Percentiles rank a stretch among this genome's conserved stretches.
phyloP scores from a whole-genome alignment of 1,140 invertebrate species.

The Drosophila seguyi region DNA sequence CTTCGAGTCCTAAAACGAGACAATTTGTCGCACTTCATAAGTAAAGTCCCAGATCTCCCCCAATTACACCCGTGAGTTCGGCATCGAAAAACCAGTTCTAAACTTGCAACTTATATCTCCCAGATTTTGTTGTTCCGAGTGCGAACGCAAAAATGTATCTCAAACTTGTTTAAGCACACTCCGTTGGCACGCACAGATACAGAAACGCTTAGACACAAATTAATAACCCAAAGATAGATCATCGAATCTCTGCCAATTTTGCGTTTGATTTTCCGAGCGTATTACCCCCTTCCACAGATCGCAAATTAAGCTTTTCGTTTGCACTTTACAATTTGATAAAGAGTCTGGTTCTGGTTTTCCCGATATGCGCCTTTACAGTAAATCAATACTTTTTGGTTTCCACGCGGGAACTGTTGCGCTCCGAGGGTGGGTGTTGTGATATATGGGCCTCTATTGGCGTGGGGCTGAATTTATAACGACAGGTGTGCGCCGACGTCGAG shows the following conservation, averaged over 20 bases:
- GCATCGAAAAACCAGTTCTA: slow-evolving; percentile 25
- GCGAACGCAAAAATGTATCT: slow-evolving; percentile 38
- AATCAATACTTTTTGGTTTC: slow-evolving; percentile 43
- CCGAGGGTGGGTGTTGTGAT: slow-evolving; percentile 38
- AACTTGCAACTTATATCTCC: slow-evolving; percentile 14
- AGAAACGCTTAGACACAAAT: slow-evolving; percentile 25
- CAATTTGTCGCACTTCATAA: slow-evolving; percentile 46
- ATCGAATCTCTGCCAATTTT: slow-evolving; percentile 28
- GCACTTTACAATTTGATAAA: slow-evolving; percentile 26
- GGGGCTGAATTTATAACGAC: slow-evolving; percentile 74
- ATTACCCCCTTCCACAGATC: neutral
- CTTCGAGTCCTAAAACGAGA: slow-evolving; percentile 22
- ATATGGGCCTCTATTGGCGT: slow-evolving; percentile 52
- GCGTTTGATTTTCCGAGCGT: slow-evolving; percentile 15
- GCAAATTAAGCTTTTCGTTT: slow-evolving; percentile 29
- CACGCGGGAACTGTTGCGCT: slow-evolving; percentile 37
- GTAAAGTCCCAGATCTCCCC: slow-evolving; percentile 12
- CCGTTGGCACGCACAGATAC: slow-evolving; percentile 38
- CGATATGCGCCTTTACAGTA: slow-evolving; percentile 24
- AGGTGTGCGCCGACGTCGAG: slow-evolving; percentile 55
- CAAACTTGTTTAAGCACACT: slow-evolving; percentile 60
- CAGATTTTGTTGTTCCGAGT: slow-evolving; percentile 1
- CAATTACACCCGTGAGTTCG: neutral
- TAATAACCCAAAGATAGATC: slow-evolving; percentile 49
- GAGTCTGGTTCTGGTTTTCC: slow-evolving; percentile 25